phyloP scores from a whole-genome alignment of 2,888 invertebrate genomes.

The Microdon myrmicae region DNA sequence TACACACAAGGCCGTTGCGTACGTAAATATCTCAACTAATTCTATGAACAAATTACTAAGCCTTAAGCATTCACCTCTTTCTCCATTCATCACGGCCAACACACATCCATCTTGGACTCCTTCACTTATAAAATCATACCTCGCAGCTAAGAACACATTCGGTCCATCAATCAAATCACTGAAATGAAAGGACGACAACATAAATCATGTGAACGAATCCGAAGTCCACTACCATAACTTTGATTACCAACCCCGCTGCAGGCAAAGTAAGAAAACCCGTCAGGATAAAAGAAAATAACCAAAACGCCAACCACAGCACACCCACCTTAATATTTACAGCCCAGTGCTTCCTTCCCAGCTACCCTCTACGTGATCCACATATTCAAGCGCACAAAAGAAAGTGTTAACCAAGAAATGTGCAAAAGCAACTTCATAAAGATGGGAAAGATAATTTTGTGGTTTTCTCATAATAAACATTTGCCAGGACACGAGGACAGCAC shows the following conservation, averaged over 20 bases:
- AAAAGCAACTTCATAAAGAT: slow-evolving; percentile 52
- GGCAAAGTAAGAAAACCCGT: slow-evolving; percentile 32
- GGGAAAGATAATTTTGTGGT: slow-evolving; percentile 47
- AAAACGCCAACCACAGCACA: slow-evolving; percentile 16
- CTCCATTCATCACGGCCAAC: slow-evolving; percentile 34
- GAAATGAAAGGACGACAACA: slow-evolving; percentile 56
- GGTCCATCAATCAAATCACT: slow-evolving; percentile 61
- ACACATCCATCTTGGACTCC: slow-evolving; percentile 40
- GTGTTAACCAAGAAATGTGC: slow-evolving; percentile 52
- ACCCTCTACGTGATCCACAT: slow-evolving; percentile 6
- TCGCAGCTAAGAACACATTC: slow-evolving; percentile 52
- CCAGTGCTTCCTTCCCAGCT: neutral
- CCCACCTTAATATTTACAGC: slow-evolving; percentile 6
- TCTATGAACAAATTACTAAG: slow-evolving; percentile 18
- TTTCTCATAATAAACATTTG: slow-evolving; percentile 19
- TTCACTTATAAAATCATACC: slow-evolving; percentile 47
- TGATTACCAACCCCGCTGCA: slow-evolving; percentile 28
- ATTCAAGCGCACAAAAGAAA: slow-evolving; percentile 29
- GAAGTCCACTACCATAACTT: slow-evolving; percentile 53
- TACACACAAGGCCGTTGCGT: too few relatives aligned
- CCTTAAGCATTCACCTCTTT: slow-evolving; percentile 40
- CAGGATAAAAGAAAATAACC: slow-evolving; percentile 7
- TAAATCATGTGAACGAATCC: slow-evolving; percentile 61
- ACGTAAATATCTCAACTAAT: too few relatives aligned
- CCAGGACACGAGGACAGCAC: too few relatives aligned